Evolutionary conservation across 1,140 invertebrate species (phyloP).

Genomic region (Papilio xuthus): DNA sequence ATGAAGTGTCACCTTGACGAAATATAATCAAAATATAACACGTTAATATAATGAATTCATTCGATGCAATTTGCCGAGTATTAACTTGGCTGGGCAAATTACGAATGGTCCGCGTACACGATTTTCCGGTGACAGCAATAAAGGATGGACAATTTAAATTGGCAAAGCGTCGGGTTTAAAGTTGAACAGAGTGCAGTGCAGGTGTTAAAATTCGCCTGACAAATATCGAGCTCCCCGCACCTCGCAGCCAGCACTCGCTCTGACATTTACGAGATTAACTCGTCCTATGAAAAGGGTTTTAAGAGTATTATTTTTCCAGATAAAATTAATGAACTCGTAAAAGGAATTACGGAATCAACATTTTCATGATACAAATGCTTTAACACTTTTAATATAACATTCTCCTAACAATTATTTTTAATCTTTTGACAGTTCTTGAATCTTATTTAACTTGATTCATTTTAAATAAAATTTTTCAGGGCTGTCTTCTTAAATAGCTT

Average conservation of each 20-base stretch:
- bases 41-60: neutral
- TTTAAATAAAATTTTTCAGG: too few relatives aligned
- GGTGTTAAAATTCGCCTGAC: neutral
- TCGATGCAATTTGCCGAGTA: neutral
- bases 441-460: too few relatives aligned
- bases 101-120: neutral
- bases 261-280: conserved; percentile 5
- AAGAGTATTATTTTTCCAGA: neutral
- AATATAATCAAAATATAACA: neutral
- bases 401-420: too few relatives aligned
- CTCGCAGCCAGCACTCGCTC: too few relatives aligned
- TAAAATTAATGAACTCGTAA: neutral
- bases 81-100: neutral
- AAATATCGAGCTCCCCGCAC: neutral
- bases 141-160: neutral
- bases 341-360: neutral
- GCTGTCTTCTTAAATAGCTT: too few relatives aligned
- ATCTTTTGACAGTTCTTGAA: too few relatives aligned
- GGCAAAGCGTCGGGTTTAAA: neutral
- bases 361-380: too few relatives aligned
- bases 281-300: neutral
- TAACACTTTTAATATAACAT: too few relatives aligned
- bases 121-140: neutral
- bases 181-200: conserved; percentile 1
- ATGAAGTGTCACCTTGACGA: neutral